These are phyloP conservation scores for Hymenochirus boettgeri DNA, from an alignment of 2,113 vertebrate species.

Conservation along the genomic window DNA sequence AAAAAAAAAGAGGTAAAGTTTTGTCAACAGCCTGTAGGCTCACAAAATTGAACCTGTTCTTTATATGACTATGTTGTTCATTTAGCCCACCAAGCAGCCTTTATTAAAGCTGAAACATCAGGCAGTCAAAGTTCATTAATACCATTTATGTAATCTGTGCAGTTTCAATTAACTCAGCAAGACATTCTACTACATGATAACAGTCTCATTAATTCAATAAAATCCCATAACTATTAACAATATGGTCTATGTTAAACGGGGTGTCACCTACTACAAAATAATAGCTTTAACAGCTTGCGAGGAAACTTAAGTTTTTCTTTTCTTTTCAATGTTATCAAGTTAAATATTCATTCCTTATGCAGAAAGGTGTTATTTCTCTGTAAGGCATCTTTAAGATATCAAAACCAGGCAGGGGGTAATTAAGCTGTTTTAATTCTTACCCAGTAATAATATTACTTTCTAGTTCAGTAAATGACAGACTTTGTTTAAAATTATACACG, in stretches of 20 bases:
- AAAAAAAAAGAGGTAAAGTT: slow-evolving; percentile 66
- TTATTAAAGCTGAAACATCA: slow-evolving; percentile 77
- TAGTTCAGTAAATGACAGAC: slow-evolving; percentile 51
- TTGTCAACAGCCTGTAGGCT: slow-evolving; percentile 75
- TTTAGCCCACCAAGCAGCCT: slow-evolving; percentile 82
- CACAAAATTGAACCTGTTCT: slow-evolving; percentile 76
- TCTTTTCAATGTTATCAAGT: slow-evolving; percentile 60
- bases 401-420: slow-evolving; percentile 55
- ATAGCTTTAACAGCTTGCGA: slow-evolving; percentile 81
- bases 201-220: slow-evolving; percentile 84
- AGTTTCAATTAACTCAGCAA: slow-evolving; percentile 83
- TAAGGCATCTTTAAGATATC: slow-evolving; percentile 59
- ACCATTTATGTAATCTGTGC: slow-evolving; percentile 83
- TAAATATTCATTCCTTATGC: slow-evolving; percentile 61
- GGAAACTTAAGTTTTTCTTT: slow-evolving; percentile 57
- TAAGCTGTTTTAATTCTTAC: slow-evolving; percentile 55
- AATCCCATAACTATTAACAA: slow-evolving; percentile 84
- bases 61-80: slow-evolving; percentile 80
- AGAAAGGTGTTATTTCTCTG: slow-evolving; percentile 60
- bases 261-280: slow-evolving; percentile 81
- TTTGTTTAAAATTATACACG: slow-evolving; percentile 47
- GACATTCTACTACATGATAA: slow-evolving; percentile 79
- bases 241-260: slow-evolving; percentile 81
- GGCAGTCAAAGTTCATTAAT: slow-evolving; percentile 84
- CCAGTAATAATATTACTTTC: slow-evolving; percentile 53